Percentiles rank a stretch among this genome's conserved stretches.
Conservation (phyloP, 2,113 vertebrate species). For the Xiphophorus hellerii region DNA sequence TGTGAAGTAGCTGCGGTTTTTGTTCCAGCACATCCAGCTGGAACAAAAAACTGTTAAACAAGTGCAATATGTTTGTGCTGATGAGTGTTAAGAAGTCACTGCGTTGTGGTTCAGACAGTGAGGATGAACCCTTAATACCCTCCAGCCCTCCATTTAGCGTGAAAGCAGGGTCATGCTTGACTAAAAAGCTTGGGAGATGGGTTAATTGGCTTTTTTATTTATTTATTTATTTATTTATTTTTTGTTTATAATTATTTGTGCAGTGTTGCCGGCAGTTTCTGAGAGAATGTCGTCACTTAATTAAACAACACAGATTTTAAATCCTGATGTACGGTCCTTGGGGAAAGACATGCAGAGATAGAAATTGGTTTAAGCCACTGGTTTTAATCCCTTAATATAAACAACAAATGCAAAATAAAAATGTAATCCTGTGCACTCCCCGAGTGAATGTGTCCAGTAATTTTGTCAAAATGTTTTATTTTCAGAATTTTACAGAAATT, state of each 20-base stretch:
- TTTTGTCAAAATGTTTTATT: background rate
- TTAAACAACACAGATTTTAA: background rate
- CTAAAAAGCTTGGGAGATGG: background rate
- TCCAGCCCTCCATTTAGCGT: background rate
- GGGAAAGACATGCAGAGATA: background rate
- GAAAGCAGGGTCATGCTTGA: background rate
- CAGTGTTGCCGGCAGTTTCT: background rate
- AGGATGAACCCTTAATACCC: background rate
- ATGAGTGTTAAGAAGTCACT: background rate
- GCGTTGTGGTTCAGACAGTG: background rate
- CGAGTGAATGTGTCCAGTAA: too few species aligned
- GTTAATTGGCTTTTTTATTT: background rate
- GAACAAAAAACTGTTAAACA: background rate
- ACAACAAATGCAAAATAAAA: background rate
- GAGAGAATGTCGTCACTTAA: background rate
- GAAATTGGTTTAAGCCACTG: background rate
- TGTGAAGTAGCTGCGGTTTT: background rate
- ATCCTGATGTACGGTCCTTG: background rate
- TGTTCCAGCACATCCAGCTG: background rate
- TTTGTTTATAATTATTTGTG: constrained; percentile 4
- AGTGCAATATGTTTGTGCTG: background rate
- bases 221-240: background rate
- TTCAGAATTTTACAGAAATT: too few species aligned
- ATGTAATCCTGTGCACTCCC: background rate
- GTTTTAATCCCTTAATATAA: background rate